These are phyloP conservation scores for Phoenicopterus ruber DNA, from an alignment of 2,113 vertebrate genomes.

Conservation along the genomic window DNA sequence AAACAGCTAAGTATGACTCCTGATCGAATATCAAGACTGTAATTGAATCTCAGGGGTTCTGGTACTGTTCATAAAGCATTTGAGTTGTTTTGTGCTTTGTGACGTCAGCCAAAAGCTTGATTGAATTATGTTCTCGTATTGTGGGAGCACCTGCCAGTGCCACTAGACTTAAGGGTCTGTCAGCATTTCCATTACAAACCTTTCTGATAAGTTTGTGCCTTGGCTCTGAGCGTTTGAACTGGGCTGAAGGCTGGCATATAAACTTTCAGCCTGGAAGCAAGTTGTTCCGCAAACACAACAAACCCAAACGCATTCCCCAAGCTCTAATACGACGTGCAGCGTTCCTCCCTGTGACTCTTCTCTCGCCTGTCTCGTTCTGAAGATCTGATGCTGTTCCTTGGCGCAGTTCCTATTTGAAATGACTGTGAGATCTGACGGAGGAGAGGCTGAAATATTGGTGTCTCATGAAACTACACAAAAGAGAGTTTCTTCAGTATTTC, in stretches of 20 bases:
- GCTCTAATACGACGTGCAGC: fast-evolving
- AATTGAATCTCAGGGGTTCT: constrained; percentile 79
- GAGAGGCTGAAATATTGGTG: not conserved
- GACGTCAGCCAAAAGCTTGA: constrained; percentile 75
- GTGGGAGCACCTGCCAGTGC: constrained; percentile 69
- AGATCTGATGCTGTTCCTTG: not conserved
- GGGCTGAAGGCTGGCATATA: not conserved
- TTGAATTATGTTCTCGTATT: constrained; percentile 70
- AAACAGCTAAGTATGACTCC: constrained; percentile 67
- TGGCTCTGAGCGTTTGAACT: not conserved
- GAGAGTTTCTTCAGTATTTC: not conserved
- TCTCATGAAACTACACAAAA: fast-evolving
- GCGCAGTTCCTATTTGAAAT: not conserved
- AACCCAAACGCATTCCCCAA: fast-evolving
- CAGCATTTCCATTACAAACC: constrained; percentile 64
- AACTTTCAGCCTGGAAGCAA: not conserved
- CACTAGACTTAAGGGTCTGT: constrained; percentile 13
- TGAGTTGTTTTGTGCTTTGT: constrained; percentile 68
- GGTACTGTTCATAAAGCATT: constrained; percentile 73
- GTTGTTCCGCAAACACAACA: not conserved
- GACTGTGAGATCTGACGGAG: fast-evolving
- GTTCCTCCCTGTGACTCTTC: not conserved
- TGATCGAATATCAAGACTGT: constrained; percentile 71
- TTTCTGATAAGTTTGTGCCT: constrained; percentile 36
- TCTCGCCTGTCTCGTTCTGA: not conserved